Base-by-base conservation (phyloP, 2,888 invertebrate species). In the Lutraria lutraria region DNA sequence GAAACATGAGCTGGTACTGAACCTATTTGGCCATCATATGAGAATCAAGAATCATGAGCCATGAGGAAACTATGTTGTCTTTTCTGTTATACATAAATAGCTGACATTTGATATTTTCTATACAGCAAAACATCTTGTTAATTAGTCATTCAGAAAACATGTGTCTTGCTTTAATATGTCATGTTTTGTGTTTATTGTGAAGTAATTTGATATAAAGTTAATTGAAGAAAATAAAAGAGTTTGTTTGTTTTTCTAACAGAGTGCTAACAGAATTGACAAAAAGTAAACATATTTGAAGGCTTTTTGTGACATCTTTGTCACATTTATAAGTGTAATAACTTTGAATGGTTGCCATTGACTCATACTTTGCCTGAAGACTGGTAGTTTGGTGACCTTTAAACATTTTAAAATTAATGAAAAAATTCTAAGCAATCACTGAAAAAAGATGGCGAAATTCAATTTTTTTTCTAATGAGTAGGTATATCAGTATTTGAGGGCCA, bases 71-170 rank as follows among this genome's bases (percentile, higher is more conserved):
- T 43, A 43, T 43, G 43, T 8, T 43, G 60, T 21, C 60, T 8
- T 19, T 19, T n/a, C 29, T 13, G 25, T 12, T 15, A 29, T 25
- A 72, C 72, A 10, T n/a, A 68, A 68, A 25, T n/a, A 60, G 60
- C 31, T 29, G 72, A 72, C 72, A 72, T 72, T 72, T 72, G 72
- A 72, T 72, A 72, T 72, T 43, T 72, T 72, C 31, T 31, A 29
- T 72, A 15, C 29, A 2, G 25, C 31, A 72, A 72, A 72, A 72
- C 43, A 72, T 31, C 25, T 29, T 29, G 29, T n/a, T 72, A 72
- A 72, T 72, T 72, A 72, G 72, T 72, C 72, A 72, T 31, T 29
- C 25, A 15, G 72, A 72, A 72, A 72, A 72, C 72, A 72, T 72
- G 25, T 31, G 25, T 29, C 72, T 72, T 72, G 72, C 29, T 72